phyloP scores from a whole-genome alignment of 2,113 vertebrate genomes.

The Oreotragus oreotragus region DNA sequence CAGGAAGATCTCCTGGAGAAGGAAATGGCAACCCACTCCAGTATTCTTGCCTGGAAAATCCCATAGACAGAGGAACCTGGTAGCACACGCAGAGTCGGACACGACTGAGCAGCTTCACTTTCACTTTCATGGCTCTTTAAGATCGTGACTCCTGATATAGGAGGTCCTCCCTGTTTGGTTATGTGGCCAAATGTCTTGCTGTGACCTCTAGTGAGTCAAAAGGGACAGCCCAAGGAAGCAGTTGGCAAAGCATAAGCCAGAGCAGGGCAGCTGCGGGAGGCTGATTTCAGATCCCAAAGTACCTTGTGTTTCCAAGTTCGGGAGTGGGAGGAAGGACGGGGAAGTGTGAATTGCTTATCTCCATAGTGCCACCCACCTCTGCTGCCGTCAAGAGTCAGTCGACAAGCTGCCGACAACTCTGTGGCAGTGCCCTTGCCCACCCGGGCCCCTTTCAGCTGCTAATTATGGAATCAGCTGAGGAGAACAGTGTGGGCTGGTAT shows the following conservation, averaged over 20 bases:
- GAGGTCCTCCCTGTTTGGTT: not conserved
- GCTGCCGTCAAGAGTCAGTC: not conserved
- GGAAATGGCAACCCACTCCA: too few relatives aligned
- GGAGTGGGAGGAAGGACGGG: constrained; percentile 52
- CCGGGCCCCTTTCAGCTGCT: not conserved
- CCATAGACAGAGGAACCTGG: too few relatives aligned
- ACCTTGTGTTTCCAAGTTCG: constrained; percentile 54
- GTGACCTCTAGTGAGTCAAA: not conserved
- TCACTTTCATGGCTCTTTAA: not conserved
- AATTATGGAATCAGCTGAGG: not conserved
- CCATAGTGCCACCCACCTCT: constrained; percentile 56
- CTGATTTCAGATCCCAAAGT: not conserved
- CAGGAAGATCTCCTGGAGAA: too few relatives aligned
- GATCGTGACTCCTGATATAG: not conserved
- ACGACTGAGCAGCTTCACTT: not conserved
- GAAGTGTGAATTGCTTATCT: constrained; percentile 59
- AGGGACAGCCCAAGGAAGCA: not conserved
- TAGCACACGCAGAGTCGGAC: not conserved
- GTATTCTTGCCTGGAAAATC: too few relatives aligned
- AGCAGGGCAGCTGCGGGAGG: not conserved
- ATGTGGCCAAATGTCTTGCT: not conserved
- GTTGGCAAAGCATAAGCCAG: not conserved
- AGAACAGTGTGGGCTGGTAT: not conserved
- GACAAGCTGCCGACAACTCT: constrained; percentile 38
- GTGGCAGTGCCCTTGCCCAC: not conserved